Conservation (phyloP, 1,140 invertebrate genomes). For the Lasioglossum baleicum region DNA sequence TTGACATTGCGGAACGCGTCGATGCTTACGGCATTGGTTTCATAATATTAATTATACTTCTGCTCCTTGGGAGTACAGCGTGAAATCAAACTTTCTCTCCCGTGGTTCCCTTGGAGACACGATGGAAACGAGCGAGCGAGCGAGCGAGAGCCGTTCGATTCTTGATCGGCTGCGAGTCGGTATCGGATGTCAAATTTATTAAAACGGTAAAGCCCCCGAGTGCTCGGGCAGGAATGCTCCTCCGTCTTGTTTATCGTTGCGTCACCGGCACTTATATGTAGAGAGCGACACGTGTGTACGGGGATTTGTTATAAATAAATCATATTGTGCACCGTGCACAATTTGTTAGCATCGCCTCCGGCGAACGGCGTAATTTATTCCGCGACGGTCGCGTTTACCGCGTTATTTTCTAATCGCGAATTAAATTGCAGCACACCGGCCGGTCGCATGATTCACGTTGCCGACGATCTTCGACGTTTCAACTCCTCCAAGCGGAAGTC, state of each 20-base stretch:
- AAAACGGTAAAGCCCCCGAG: background rate
- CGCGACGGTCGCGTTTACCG: background rate
- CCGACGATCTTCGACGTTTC: background rate
- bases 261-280: background rate
- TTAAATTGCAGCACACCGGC: constrained; percentile 8
- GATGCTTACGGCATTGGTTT: constrained; percentile 54
- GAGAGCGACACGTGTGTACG: background rate
- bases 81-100: constrained; percentile 59
- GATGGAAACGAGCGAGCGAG: constrained; percentile 25
- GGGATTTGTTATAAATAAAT: constrained; percentile 16
- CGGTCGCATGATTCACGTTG: constrained; percentile 22
- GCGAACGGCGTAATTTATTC: constrained; percentile 3
- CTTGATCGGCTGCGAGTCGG: constrained; percentile 7
- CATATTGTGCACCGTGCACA: background rate
- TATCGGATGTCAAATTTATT: constrained; percentile 41
- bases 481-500: constrained; percentile 23
- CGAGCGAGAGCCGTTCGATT: constrained; percentile 25
- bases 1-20: constrained; percentile 59
- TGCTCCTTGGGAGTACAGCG: constrained; percentile 46
- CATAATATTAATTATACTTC: constrained; percentile 60
- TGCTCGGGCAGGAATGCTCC: background rate
- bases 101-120: constrained; percentile 49
- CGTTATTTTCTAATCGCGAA: constrained; percentile 38
- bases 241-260: background rate
- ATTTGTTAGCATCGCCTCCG: background rate